Evolutionary conservation across 2,113 vertebrate species (phyloP).

Genomic region (Dipodomys stephensi): DNA sequence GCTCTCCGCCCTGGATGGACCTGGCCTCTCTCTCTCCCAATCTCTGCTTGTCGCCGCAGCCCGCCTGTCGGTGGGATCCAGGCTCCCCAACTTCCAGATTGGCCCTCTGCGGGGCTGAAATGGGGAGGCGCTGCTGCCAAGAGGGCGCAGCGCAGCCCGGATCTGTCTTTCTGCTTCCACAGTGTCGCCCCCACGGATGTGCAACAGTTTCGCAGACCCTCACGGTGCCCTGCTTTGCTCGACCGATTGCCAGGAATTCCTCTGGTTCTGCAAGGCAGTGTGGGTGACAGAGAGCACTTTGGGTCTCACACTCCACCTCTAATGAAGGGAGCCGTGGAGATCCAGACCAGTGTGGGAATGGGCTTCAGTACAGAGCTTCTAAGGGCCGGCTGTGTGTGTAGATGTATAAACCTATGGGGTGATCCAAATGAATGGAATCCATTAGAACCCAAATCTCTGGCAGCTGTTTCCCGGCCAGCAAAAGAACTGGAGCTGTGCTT

Average conservation of each 20-base stretch:
- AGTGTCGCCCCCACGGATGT: neutral
- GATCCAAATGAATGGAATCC: neutral
- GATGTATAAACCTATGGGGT: neutral
- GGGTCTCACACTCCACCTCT: neutral
- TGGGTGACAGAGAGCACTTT: neutral
- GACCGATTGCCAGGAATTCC: neutral
- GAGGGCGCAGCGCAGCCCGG: neutral
- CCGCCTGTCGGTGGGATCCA: neutral
- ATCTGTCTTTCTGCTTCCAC: neutral
- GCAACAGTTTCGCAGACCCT: constrained; percentile 68
- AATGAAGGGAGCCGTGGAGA: neutral
- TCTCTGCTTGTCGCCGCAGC: neutral
- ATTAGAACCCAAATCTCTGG: neutral
- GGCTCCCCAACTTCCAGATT: constrained; percentile 47
- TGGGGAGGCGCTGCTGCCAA: neutral
- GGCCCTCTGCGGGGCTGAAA: neutral
- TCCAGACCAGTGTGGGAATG: neutral
- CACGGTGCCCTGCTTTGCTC: neutral
- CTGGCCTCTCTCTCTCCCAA: neutral
- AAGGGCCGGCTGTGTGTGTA: neutral
- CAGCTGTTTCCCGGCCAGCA: neutral
- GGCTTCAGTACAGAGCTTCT: neutral
- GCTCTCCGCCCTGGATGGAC: neutral
- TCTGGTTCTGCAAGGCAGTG: neutral
- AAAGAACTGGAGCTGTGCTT: neutral